Base-by-base conservation (phyloP, 2,113 vertebrate genomes). In the Arizona elegans region DNA sequence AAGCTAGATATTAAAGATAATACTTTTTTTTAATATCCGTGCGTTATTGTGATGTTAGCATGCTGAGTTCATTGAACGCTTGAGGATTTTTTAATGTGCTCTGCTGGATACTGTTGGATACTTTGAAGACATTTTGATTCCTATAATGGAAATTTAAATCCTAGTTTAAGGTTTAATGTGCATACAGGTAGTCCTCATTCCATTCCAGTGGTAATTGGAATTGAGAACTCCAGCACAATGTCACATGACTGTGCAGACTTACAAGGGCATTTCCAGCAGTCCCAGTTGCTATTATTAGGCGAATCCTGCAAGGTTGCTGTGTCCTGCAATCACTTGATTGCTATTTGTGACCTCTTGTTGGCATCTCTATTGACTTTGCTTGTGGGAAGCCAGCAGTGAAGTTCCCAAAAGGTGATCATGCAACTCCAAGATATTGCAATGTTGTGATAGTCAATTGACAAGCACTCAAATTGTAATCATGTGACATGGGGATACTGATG, bases 1-100 rank as follows among this genome's bases (percentile, higher is more conserved):
- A 23, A 95, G 85, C 55, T 59, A 92, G 93, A 52, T 90, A 26
- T 47, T 94, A 91, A 50, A 92, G 95, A 96, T 95, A 1, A 91
- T 24, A 91, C 13, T 33, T 19, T 93, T 96, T 96, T 93, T 96
- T 94, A 75, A 91, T 91, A 70, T 0, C 8, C 86, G 93, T 95
- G 65, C 52, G 94, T 90, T 91, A 93, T 94, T 95, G 95, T 96
- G 87, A 81, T 47, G 11, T 70, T 65, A 92, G 19, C 23, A 24
- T 88, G 50, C 29, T 38, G 58, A 88, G 53, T 15, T 88, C 65
- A 33, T 17, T 21, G 58, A 65, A 15, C 6, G 3, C 58, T 88
- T 12, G 13, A 23, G 58, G 23, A 13, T 23, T 7, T 54, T 11
- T 75, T 75, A 8, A 75, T 75, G 6, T 38, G n/a, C 70, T 38